Evolutionary conservation across 2,113 vertebrate genomes (phyloP).

Genomic region (Morone saxatilis): DNA sequence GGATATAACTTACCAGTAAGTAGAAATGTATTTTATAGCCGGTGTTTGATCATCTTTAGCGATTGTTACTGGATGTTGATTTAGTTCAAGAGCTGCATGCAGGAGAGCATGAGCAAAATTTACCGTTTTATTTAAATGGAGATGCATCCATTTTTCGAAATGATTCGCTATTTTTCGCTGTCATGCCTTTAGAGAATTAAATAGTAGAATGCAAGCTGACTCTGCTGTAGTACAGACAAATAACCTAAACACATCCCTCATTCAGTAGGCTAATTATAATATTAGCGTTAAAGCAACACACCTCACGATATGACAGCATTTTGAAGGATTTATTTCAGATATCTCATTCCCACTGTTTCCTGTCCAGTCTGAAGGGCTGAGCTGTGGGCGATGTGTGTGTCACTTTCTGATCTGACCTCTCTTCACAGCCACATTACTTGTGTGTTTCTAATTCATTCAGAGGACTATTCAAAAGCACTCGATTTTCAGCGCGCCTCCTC

Average conservation of each 20-base stretch:
- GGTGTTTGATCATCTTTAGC: slow-evolving; percentile 20
- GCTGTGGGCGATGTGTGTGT: slow-evolving; percentile 49
- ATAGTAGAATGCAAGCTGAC: slow-evolving; percentile 4
- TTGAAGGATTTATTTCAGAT: slow-evolving; percentile 16
- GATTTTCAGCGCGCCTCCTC: slow-evolving; percentile 18
- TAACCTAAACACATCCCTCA: neutral
- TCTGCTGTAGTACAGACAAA: neutral
- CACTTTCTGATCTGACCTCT: slow-evolving; percentile 69
- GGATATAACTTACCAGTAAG: slow-evolving; percentile 88
- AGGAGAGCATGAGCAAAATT: slow-evolving; percentile 1
- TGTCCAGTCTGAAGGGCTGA: slow-evolving; percentile 32
- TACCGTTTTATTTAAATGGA: slow-evolving; percentile 31
- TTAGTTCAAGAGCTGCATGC: slow-evolving; percentile 20
- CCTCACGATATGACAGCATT: neutral
- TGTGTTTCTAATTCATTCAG: slow-evolving; percentile 53
- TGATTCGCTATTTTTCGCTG: neutral
- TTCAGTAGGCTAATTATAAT: slow-evolving; percentile 1
- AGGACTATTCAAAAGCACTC: neutral
- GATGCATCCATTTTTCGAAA: slow-evolving; percentile 2
- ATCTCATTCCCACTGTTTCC: neutral
- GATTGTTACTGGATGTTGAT: slow-evolving; percentile 6
- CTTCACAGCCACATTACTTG: slow-evolving; percentile 50
- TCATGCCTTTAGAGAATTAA: slow-evolving; percentile 23
- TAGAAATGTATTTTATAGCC: slow-evolving; percentile 72
- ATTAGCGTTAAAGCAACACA: slow-evolving; percentile 6